Conservation (phyloP, 2,113 vertebrate species). For the Sterrhoptilus dennistouni region DNA sequence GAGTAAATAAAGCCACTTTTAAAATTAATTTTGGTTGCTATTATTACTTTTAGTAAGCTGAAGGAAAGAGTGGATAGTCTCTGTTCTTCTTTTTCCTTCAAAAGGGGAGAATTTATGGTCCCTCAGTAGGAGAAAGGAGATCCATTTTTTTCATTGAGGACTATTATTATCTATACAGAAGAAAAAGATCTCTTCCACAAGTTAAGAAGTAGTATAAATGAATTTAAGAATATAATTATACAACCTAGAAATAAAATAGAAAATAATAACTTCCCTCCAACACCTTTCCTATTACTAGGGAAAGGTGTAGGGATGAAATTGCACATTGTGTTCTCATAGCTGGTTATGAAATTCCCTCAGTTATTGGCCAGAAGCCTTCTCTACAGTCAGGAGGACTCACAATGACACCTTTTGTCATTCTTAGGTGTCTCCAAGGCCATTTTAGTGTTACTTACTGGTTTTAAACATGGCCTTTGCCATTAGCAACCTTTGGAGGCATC, state of each 20-base stretch:
- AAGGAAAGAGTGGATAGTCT: background rate
- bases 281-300: background rate
- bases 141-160: slow-evolving; percentile 2
- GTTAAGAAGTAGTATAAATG: background rate
- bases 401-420: background rate
- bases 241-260: background rate
- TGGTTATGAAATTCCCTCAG: background rate
- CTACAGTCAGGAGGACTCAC: background rate
- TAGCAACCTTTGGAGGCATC: background rate
- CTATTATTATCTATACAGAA: background rate
- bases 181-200: background rate
- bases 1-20: slow-evolving; percentile 10
- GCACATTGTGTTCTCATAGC: background rate
- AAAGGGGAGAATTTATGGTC: background rate
- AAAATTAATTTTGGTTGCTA: background rate
- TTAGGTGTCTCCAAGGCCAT: background rate
- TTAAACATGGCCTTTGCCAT: background rate
- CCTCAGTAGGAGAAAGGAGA: background rate
- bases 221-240: slow-evolving; percentile 5
- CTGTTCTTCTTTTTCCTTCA: background rate
- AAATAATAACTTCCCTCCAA: background rate
- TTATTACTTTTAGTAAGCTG: slow-evolving; percentile 4
- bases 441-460: background rate
- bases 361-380: background rate
- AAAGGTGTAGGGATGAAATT: background rate